Base-by-base conservation (phyloP, 2,113 vertebrate genomes). In the Notothenia coriiceps region DNA sequence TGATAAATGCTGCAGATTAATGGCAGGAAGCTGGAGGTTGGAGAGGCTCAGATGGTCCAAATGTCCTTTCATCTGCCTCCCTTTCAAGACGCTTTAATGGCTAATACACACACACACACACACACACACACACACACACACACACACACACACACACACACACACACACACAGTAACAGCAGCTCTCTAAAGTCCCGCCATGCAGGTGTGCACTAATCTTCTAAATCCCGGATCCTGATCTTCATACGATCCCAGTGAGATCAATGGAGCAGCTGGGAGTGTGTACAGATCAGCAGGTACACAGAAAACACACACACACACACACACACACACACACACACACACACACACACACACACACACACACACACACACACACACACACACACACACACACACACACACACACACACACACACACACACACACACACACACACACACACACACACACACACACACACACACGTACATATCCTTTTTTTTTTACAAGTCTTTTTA, bases 121-220 rank as follows among this genome's bases (percentile, higher is more conserved):
- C 65, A 69, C 47, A 40, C 35, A 7, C 35, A 5, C 7, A 40
- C 35, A 40, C 35, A 40, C 35, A 40, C 35, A 35, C 5, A 6
- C 5, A 7, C 6, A 7, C 6, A 7, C 3, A 3, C 51, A 57
- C n/a, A 60, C 59, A 61, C 54, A 55, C 54, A 68, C 25, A 72
- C n/a, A 46, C 11, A 50, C n/a, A 57, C 33, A 62, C 67, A 14
- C 18, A 9, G 17, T 29, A 59, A 18, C 47, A 3, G 56, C 25
- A 74, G 74, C 56, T 81, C 74, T 89, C 80, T 86, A 82, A 85
- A 85, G 73, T 88, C 51, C 71, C 82, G 77, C 82, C 85, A 83
- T 84, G 87, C 90, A 92, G 86, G 86, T 92, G 88, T 87, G 79
- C 82, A 61, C 76, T 89, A 90, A 88, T 90, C 91, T 77, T 64